Evolutionary conservation across 2,888 invertebrate genomes (phyloP).

Genomic region (Trichogramma evanescens): DNA sequence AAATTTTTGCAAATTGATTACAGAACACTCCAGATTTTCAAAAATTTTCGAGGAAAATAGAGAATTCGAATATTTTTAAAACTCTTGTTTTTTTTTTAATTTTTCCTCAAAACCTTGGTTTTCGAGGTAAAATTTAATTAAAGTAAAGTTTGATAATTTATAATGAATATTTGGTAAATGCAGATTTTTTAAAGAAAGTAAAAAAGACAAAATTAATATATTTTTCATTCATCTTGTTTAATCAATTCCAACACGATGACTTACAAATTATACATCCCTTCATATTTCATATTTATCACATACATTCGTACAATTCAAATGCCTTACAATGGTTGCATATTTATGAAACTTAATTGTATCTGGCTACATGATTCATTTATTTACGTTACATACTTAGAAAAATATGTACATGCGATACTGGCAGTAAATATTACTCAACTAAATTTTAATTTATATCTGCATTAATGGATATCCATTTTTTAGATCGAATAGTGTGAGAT

Average conservation of each 20-base stretch:
- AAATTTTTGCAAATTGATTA: too few species aligned
- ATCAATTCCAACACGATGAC: conserved; percentile 19
- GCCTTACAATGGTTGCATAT: conserved; percentile 16
- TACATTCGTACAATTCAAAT: conserved; percentile 20
- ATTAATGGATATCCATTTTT: conserved; percentile 1
- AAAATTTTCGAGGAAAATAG: too few species aligned
- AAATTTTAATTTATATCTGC: conserved; percentile 11
- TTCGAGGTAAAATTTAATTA: too few species aligned
- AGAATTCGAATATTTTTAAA: too few species aligned
- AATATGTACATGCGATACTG: conserved; percentile 24
- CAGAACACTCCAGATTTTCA: too few species aligned
- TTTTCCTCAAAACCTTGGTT: too few species aligned
- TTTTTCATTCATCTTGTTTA: conserved; percentile 4
- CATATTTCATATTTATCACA: conserved; percentile 18
- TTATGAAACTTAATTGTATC: conserved; percentile 17
- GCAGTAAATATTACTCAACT: conserved; percentile 20
- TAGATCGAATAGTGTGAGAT: neutral
- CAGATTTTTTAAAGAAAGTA: neutral
- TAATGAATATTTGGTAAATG: too few species aligned
- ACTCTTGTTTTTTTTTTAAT: too few species aligned
- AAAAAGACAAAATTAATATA: conserved; percentile 9
- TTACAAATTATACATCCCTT: conserved; percentile 14
- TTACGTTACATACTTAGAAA: conserved; percentile 14
- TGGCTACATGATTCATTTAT: conserved; percentile 11
- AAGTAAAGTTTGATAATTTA: too few species aligned